Conservation (phyloP, 2,113 vertebrate species). For the Chaetura pelagica region DNA sequence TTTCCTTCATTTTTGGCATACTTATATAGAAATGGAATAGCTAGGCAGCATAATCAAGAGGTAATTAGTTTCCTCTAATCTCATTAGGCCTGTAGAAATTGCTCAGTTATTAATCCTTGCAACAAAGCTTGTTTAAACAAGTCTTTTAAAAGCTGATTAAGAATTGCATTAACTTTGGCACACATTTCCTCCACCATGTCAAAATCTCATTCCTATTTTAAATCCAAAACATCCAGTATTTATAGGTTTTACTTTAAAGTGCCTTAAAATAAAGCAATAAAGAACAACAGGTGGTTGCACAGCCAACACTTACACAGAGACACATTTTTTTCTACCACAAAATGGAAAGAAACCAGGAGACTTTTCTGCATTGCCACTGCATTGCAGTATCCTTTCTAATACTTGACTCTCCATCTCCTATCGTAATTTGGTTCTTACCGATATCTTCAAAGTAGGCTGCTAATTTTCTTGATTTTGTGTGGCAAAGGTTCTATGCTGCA, state of each 20-base stretch:
- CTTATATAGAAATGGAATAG: neutral
- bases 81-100: constrained; percentile 33
- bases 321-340: neutral
- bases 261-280: neutral
- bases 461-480: neutral
- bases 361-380: neutral
- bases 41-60: constrained; percentile 15
- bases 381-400: constrained; percentile 4
- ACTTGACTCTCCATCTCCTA: neutral
- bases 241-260: neutral
- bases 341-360: neutral
- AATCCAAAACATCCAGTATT: neutral
- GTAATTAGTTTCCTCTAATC: constrained; percentile 31
- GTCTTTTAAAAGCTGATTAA: constrained; percentile 20
- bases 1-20: constrained; percentile 1
- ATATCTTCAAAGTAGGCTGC: neutral
- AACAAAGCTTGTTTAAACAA: constrained; percentile 36
- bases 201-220: neutral
- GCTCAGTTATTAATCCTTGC: constrained; percentile 42
- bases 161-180: neutral
- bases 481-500: neutral
- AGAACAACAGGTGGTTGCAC: constrained; percentile 6
- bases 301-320: neutral
- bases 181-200: neutral
- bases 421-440: neutral